phyloP scores from a whole-genome alignment of 2,888 invertebrate genomes.

The Coecobrya sp. region DNA sequence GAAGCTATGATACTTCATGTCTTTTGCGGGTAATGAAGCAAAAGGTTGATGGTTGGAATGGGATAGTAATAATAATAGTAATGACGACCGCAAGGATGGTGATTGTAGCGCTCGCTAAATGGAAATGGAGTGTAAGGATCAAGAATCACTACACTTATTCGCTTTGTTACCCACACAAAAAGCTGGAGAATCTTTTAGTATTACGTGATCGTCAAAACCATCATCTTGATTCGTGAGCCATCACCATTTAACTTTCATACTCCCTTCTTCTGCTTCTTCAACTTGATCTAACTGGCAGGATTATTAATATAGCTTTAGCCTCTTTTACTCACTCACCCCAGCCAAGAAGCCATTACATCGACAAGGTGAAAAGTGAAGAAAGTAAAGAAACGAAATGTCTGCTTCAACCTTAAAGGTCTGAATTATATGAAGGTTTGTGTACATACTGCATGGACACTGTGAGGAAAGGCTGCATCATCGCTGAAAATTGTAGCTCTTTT shows the following conservation, averaged over 20 bases:
- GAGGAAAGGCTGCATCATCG: not conserved
- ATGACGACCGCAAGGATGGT: conserved; percentile 37
- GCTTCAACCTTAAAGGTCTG: not conserved
- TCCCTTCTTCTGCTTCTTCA: conserved; percentile 18
- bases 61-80: conserved; percentile 4
- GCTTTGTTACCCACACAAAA: conserved; percentile 36
- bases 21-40: not conserved
- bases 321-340: not conserved
- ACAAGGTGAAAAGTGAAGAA: conserved; percentile 43
- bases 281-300: not conserved
- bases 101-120: conserved; percentile 55
- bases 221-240: conserved; percentile 40
- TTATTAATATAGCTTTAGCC: conserved; percentile 38
- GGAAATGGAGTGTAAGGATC: conserved; percentile 78
- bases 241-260: conserved; percentile 39
- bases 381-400: not conserved
- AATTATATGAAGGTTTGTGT: not conserved
- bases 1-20: not conserved
- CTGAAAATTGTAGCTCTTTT: not conserved
- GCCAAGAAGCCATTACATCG: conserved; percentile 58
- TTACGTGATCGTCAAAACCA: conserved; percentile 61
- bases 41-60: not conserved
- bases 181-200: conserved; percentile 36
- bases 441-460: not conserved
- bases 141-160: conserved; percentile 68